phyloP scores from a whole-genome alignment of 2,888 invertebrate species.

The Hybos culiciformis region DNA sequence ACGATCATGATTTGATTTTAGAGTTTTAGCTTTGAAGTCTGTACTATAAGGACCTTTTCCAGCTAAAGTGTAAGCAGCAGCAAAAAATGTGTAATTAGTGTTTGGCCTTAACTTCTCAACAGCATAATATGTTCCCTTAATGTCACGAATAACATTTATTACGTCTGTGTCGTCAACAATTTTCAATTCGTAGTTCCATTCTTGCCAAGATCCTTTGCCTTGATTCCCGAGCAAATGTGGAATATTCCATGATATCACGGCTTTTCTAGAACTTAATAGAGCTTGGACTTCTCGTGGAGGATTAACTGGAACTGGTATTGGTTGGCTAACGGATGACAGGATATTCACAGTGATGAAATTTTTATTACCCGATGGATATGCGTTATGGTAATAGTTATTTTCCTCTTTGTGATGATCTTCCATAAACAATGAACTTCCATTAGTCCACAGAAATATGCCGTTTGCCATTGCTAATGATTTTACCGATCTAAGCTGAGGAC shows the following conservation, averaged over 20 bases:
- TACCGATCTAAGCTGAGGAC: constrained; percentile 59
- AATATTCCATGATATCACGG: constrained; percentile 68
- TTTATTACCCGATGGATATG: constrained; percentile 50
- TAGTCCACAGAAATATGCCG: constrained; percentile 76
- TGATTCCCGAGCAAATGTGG: constrained; percentile 66
- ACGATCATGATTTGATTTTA: constrained; percentile 35
- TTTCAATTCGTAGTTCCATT: constrained; percentile 32
- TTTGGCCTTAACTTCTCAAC: constrained; percentile 59
- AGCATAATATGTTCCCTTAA: constrained; percentile 47
- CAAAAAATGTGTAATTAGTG: constrained; percentile 59
- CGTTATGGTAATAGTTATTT: constrained; percentile 64
- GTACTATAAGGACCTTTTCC: constrained; percentile 73
- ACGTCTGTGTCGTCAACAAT: constrained; percentile 29
- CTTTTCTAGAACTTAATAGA: constrained; percentile 59
- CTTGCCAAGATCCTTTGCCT: constrained; percentile 47
- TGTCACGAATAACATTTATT: constrained; percentile 28
- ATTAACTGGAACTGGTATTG: constrained; percentile 63
- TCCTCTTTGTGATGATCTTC: constrained; percentile 62
- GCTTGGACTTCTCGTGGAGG: constrained; percentile 70
- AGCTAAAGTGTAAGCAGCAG: constrained; percentile 63
- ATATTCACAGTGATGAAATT: no score
- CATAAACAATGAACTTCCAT: constrained; percentile 57
- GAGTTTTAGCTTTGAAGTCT: constrained; percentile 58
- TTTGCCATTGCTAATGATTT: constrained; percentile 61
- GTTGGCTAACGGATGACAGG: constrained; percentile 54